Conservation (phyloP, 2,797 vertebrate genomes). For the Thamnophis elegans region DNA sequence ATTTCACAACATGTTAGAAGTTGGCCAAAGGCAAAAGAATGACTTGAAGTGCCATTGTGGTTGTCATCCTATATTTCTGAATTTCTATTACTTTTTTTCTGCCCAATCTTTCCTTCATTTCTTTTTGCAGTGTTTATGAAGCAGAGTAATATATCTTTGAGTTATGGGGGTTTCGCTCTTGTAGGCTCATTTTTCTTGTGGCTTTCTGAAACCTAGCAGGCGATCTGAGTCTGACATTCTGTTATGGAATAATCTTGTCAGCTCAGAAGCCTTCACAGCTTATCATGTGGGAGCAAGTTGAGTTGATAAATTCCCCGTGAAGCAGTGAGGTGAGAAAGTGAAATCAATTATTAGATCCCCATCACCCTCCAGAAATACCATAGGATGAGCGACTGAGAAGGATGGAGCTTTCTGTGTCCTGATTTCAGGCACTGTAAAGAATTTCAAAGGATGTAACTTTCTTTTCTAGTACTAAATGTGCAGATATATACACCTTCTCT, state of each 20-base stretch:
- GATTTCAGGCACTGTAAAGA: not conserved
- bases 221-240: not conserved
- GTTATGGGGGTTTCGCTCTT: not conserved
- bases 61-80: not conserved
- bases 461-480: not conserved
- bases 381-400: not conserved
- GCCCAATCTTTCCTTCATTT: not conserved
- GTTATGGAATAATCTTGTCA: not conserved
- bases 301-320: not conserved
- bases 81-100: not conserved
- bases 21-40: not conserved
- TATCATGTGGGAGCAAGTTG: not conserved
- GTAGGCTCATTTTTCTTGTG: not conserved
- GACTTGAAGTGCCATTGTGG: not conserved
- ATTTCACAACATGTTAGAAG: not conserved
- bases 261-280: not conserved
- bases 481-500: not conserved
- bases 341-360: not conserved
- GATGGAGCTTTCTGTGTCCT: not conserved
- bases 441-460: not conserved
- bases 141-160: not conserved
- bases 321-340: not conserved
- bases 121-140: not conserved
- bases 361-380: not conserved
- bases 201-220: not conserved